Percentiles rank a stretch among this genome's conserved stretches.
Conservation (phyloP, 2,888 invertebrate species). For the Caenorhabditis sulstoni region DNA sequence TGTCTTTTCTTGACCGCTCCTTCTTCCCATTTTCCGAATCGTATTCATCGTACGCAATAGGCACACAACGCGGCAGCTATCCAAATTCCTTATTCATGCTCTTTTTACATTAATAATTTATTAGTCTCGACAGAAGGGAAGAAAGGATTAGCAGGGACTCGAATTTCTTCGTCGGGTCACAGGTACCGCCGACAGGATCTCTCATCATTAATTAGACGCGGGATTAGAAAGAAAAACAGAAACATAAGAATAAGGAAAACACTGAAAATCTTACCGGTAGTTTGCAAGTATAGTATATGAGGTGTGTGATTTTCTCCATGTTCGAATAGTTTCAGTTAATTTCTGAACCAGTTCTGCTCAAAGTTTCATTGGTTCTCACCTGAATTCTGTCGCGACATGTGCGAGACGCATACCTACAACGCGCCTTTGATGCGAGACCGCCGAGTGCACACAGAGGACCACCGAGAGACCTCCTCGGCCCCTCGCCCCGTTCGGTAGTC, state of each 20-base stretch:
- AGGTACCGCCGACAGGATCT: conserved; percentile 9
- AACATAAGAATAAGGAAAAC: too few relatives aligned
- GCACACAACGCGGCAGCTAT: conserved; percentile 23
- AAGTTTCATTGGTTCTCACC: background rate
- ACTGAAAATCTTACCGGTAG: too few relatives aligned
- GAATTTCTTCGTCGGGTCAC: conserved; percentile 3
- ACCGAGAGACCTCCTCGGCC: conserved; percentile 1
- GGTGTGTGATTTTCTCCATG: too few relatives aligned
- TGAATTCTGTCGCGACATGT: conserved; percentile 15
- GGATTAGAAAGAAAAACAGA: background rate
- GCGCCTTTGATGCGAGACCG: conserved; percentile 34
- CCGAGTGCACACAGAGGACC: conserved; percentile 30
- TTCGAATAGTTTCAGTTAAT: too few relatives aligned
- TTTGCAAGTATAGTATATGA: too few relatives aligned
- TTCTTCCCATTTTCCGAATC: conserved; percentile 30
- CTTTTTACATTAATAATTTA: conserved; percentile 56
- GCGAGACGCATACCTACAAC: conserved; percentile 36
- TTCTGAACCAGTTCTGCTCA: too few relatives aligned
- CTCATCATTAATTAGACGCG: conserved; percentile 2
- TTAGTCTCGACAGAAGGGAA: background rate
- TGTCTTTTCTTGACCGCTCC: conserved; percentile 2
- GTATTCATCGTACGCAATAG: conserved; percentile 33
- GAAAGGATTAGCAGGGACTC: conserved; percentile 13
- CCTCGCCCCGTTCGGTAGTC: conserved; percentile 35
- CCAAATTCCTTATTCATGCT: conserved; percentile 47